Evolutionary conservation across 2,888 invertebrate genomes (phyloP), one percentile per base, ranked within the genome.

Genomic region (Pterostichus niger): DNA sequence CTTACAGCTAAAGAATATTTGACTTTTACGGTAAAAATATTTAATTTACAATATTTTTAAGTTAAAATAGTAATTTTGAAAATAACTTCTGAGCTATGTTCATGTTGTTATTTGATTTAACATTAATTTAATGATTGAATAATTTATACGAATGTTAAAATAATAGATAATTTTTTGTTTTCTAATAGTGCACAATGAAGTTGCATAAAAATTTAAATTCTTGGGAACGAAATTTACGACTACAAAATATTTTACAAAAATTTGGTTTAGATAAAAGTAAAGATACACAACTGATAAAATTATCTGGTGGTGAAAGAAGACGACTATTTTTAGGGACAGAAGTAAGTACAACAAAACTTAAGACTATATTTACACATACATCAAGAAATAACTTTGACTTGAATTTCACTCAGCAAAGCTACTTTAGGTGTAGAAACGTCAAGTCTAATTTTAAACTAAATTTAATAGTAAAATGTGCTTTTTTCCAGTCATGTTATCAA

Each of bases 281-380:
- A 0, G 91, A 94, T 85, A 95, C 95, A 0, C 92, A 93, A 85
- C 91, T 96, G 33, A 94, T 94, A 86, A 93, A 94, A 9, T 91
- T 97, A 46, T 97, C 97, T 0, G 97, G 98, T 0, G 98, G 98
- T 0, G 97, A 98, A 89, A 93, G 94, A 87, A 96, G 96, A 88
- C 91, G 96, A 85, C 92, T 97, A 0, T 94, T 96, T 4, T 92
- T 98, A 86, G 97, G 97, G 79, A 95, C 96, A 82, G 79, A 64
- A 49, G 79, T 79, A 68, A 64, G 78, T 97, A 97, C 92, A 64
- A 11, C 6, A 35, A 35, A 35, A 33, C 35, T n/a, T 35, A 95
- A 95, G 87, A 76, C 82, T n/a, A n/a, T n/a, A 11, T 64, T 11
- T 0, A 13, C n/a, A 52, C 7, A 31, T 9, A 52, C 49, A 56